Base-by-base conservation (phyloP, 2,797 vertebrate genomes). In the Microctenopoma stevenorrisi region DNA sequence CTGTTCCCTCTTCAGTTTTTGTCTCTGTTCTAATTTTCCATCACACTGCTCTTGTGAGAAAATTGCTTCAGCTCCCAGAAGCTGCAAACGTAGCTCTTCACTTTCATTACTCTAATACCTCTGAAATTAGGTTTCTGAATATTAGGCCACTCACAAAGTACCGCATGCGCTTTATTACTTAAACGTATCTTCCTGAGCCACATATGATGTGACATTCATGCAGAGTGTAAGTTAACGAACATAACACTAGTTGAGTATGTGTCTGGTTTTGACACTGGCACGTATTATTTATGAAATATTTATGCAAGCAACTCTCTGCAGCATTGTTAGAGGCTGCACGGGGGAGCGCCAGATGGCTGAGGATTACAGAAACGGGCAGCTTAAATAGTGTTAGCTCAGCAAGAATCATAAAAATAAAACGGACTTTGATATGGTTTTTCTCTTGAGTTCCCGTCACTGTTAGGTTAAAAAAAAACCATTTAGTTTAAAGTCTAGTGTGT, bases 341-440 rank as follows among this genome's bases (percentile, higher is more conserved):
- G 14, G 54, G 0, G 14, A 52, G 52, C 1, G 68, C 12, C 74
- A 78, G 81, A 81, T 86, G 73, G 73, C 54, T 9, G 63, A 64
- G 72, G 84, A 82, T 79, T 78, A 83, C 64, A 68, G 65, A 44
- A 14, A 4, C 53, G 53, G 70, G 76, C 60, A 65, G 66, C 47
- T 40, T 67, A 68, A 30, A 60, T 35, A 18, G 56, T 5, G 51
- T 61, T 33, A 8, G 58, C 65, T 48, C 59, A 14, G 61, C 18
- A 28, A 51, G 51, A 69, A 33, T 56, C 58, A 33, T 44, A 6
- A 56, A 48, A 38, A 55, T 26, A 48, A 60, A 55, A 22, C 42
- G 14, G 40, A 52, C 50, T 55, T 30, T 59, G 46, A 52, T 38
- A 60, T 33, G 7, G 28, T 51, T 58, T 52, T 64, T 44, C 47